Base-by-base conservation (phyloP, 2,113 vertebrate genomes). In the Crotalus horridus region DNA sequence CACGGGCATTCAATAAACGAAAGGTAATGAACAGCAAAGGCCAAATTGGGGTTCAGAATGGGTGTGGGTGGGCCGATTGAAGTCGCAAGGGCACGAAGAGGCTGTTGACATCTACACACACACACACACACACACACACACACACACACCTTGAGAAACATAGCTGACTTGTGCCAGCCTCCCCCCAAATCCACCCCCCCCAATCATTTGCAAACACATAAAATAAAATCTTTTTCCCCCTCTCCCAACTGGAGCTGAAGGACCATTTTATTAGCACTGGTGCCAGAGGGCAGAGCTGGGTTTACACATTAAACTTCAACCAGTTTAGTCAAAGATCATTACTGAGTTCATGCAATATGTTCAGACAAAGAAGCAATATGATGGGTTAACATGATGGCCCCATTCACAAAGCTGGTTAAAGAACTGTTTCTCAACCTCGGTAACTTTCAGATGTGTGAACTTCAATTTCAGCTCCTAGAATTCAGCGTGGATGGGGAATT, bases 1-100 rank as follows among this genome's bases (percentile, higher is more conserved):
- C 93, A 59, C 81, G 5, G 85, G 88, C 54, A 91, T 90, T 91
- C 91, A 8, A 13, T 93, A 93, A 90, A 85, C 26, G 4, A 1
- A 69, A 69, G 64, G 64, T 6, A 13, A 69, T n/a, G 93, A 90
- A 88, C 43, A 11, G 48, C 58, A 91, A 5, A 88, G 53, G 39
- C 81, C 69, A 85, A 1, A 0, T 3, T 11, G 56, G 90, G 43
- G 3, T n/a, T 9, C 1, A 24, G 64, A 8, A 29, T 1, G 15
- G 20, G 24, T 3, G 33, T 29, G 46, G 21, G 2, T 51, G 29
- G 29, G 26, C 7, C 20, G 3, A 6, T 10, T 9, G 33, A 8
- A 81, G 69, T 29, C 0, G 6, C 12, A 7, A 6, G 10, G 48
- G 13, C 4, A 9, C 39, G 43, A 26, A 2, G 24, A 1, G 20